phyloP scores from a whole-genome alignment of 2,888 invertebrate genomes.

The Heliconius charithonia region DNA sequence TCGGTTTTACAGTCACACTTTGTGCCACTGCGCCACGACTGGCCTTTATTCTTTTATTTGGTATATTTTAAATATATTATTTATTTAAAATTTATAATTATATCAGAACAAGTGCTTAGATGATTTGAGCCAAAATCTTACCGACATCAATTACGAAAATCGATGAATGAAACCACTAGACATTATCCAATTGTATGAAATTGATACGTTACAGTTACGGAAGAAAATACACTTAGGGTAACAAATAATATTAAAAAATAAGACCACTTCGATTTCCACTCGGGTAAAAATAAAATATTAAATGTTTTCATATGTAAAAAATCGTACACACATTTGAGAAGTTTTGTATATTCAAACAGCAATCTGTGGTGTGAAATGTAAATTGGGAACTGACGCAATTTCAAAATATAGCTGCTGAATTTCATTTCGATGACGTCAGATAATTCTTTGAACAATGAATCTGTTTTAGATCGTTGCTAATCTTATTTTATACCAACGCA shows the following conservation, averaged over 20 bases:
- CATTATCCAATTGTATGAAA: conserved; percentile 12
- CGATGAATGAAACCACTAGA: conserved; percentile 16
- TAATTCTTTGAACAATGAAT: not conserved
- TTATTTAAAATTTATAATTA: not conserved
- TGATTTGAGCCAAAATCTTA: not conserved
- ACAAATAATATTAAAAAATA: too few relatives aligned
- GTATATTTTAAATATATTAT: not conserved
- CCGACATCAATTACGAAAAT: conserved; percentile 16
- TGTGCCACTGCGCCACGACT: too few relatives aligned
- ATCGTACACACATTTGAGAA: not conserved
- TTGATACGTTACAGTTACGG: conserved; percentile 11
- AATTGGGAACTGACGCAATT: conserved; percentile 6
- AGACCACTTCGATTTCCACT: too few relatives aligned
- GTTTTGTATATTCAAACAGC: not conserved
- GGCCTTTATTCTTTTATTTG: too few relatives aligned
- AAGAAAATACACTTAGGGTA: not conserved
- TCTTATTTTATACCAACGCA: not conserved
- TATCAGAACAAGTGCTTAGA: not conserved
- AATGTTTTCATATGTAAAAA: too few relatives aligned
- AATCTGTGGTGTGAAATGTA: not conserved
- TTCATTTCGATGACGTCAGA: not conserved
- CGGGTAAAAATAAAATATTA: too few relatives aligned
- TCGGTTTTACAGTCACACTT: too few relatives aligned
- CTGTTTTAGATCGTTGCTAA: not conserved
- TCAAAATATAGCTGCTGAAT: conserved; percentile 15